Percentiles rank a stretch among this genome's conserved stretches.
phyloP scores from a whole-genome alignment of 1,140 invertebrate genomes.

The Trachelipus rathkii region DNA sequence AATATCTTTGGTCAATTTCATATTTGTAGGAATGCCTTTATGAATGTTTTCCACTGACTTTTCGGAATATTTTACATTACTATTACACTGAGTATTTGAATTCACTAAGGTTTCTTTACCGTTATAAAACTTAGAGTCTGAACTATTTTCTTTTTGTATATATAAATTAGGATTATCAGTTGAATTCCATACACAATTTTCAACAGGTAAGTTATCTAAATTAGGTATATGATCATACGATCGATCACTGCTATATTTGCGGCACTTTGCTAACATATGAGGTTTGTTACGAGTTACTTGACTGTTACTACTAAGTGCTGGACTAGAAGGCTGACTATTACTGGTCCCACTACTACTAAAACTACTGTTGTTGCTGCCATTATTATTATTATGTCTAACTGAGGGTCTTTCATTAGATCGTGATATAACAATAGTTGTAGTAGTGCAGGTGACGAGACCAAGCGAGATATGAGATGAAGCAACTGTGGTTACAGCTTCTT shows the following conservation, averaged over 20 bases:
- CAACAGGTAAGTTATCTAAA: no score
- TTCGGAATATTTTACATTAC: no score
- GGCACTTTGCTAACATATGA: neutral
- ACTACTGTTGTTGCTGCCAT: neutral
- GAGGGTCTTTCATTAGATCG: neutral
- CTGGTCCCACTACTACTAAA: neutral
- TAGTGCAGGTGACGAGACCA: neutral
- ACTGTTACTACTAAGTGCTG: neutral
- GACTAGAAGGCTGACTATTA: constrained; percentile 9
- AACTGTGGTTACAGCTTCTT: neutral
- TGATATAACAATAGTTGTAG: neutral
- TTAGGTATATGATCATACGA: neutral
- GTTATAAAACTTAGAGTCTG: no score
- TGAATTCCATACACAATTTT: no score
- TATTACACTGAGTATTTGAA: no score
- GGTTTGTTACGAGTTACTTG: neutral
- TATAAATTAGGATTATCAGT: no score
- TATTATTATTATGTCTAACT: neutral
- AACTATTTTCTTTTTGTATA: no score
- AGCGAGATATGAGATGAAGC: neutral
- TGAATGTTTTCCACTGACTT: no score
- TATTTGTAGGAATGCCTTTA: no score
- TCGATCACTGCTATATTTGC: neutral
- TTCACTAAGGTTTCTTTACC: no score
- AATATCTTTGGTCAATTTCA: no score